Base-by-base conservation (phyloP, 37 sponge, comb jelly and placozoan species). In the Crambe crambe region DNA sequence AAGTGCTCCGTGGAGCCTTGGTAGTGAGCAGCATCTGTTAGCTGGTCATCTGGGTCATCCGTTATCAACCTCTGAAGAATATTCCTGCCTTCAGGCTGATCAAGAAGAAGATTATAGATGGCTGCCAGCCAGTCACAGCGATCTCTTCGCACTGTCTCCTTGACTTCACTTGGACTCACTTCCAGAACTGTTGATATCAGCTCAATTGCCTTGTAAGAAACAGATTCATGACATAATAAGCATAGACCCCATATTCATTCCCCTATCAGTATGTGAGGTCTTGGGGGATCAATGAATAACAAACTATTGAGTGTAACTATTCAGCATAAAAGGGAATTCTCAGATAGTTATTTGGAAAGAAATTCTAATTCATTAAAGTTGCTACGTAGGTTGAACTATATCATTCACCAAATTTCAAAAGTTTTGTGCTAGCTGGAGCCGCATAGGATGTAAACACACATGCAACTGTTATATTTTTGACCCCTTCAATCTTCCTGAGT, bases 121-220 rank as follows among this genome's bases (percentile, higher is more conserved):
- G 98, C 93, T 5, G 98, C 94, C 64, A 97, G 41, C 98, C 98
- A 97, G 80, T 97, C 98, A 70, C 96, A 95, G 42, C 93, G 88
- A 70, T 97, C 96, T 44, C 90, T 74, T 54, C 81, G 79, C 21
- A 97, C 89, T 47, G 94, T 70, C 37, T 90, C 91, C 36, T 82
- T 86, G 74, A 97, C 80, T 58, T 97, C 92, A 26, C 78, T 60
- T 22, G 73, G 69, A 66, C 82, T 83, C 27, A 93, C 94, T 23
- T 91, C 92, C 25, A 93, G 74, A 2, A 83, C 79, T 18, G 79
- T 17, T 10, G 89, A 83, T 87, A 97, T 92, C 68, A 93, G 75
- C 44, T 97, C 89, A 61, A 97, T 89, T 29, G 91, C 84, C 95
- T 95, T 35, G 39, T 34, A 51, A 38, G 9, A 20, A 57, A 38